phyloP scores from a whole-genome alignment of 2,797 vertebrate species.

The Ctenopoma kingsleyae region DNA sequence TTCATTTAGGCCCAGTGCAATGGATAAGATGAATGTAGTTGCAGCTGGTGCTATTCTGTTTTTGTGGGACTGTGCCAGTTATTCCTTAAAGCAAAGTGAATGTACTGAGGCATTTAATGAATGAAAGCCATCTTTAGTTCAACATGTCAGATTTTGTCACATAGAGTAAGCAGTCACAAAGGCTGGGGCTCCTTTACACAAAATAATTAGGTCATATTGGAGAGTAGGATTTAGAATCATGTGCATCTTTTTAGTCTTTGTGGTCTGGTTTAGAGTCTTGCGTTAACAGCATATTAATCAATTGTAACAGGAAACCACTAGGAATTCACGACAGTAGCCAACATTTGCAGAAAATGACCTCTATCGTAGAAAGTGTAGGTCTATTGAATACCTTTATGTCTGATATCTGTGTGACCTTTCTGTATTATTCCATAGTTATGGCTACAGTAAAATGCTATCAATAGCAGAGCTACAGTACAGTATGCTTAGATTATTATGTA shows the following conservation, averaged over 20 bases:
- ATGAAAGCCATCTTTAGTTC: slow-evolving; percentile 47
- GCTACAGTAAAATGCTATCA: slow-evolving; percentile 35
- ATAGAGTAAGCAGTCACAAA: slow-evolving; percentile 9
- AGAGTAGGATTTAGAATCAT: not conserved
- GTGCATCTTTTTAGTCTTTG: not conserved
- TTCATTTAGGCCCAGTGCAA: slow-evolving; percentile 38
- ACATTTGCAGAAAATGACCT: slow-evolving; percentile 2
- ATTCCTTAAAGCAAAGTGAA: slow-evolving; percentile 46
- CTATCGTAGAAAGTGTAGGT: slow-evolving; percentile 16
- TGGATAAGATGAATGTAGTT: slow-evolving; percentile 48
- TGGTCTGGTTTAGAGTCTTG: not conserved
- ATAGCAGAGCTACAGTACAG: slow-evolving; percentile 30
- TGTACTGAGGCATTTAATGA: slow-evolving; percentile 50
- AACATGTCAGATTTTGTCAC: slow-evolving; percentile 32
- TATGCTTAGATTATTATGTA: slow-evolving; percentile 16
- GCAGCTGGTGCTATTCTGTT: slow-evolving; percentile 61
- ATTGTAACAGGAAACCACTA: not conserved
- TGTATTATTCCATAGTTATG: slow-evolving; percentile 22
- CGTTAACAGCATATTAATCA: not conserved
- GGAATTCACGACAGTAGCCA: not conserved
- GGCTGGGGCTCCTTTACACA: slow-evolving; percentile 13
- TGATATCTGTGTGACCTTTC: slow-evolving; percentile 22
- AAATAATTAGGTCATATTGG: slow-evolving; percentile 11
- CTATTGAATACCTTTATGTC: slow-evolving; percentile 5
- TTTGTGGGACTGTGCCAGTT: slow-evolving; percentile 55